These are phyloP conservation scores for Aulostomus chinensis DNA, from an alignment of 2,797 vertebrate genomes.

Conservation along the genomic window DNA sequence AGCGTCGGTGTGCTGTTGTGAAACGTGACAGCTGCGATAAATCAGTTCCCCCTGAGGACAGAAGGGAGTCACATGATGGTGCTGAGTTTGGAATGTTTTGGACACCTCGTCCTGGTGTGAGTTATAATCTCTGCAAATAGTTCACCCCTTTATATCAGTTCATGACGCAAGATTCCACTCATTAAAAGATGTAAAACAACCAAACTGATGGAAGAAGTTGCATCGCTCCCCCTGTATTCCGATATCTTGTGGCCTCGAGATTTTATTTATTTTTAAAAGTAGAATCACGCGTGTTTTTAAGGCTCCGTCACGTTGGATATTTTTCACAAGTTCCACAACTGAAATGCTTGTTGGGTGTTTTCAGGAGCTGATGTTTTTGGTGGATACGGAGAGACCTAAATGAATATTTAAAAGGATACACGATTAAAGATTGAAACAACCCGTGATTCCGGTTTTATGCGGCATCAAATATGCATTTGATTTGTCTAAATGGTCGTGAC, in stretches of 20 bases:
- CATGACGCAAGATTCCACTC: no score
- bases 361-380: not conserved
- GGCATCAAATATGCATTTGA: constrained; percentile 40
- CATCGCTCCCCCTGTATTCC: no score
- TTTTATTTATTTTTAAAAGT: no score
- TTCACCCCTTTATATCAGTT: no score
- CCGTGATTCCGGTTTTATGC: constrained; percentile 18
- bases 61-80: constrained; percentile 20
- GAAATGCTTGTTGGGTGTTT: not conserved
- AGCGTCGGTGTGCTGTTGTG: not conserved
- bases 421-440: constrained; percentile 43
- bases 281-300: no score
- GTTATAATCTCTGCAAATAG: no score
- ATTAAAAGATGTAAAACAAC: no score
- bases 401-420: constrained; percentile 26
- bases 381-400: not conserved
- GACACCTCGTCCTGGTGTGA: no score
- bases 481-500: constrained; percentile 25
- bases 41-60: constrained; percentile 7
- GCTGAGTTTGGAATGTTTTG: constrained; percentile 22
- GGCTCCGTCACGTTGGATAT: not conserved
- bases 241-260: no score
- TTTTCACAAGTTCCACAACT: not conserved
- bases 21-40: not conserved
- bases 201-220: no score